phyloP scores from a whole-genome alignment of 2,113 vertebrate genomes.

The Hydrolagus affinis region DNA sequence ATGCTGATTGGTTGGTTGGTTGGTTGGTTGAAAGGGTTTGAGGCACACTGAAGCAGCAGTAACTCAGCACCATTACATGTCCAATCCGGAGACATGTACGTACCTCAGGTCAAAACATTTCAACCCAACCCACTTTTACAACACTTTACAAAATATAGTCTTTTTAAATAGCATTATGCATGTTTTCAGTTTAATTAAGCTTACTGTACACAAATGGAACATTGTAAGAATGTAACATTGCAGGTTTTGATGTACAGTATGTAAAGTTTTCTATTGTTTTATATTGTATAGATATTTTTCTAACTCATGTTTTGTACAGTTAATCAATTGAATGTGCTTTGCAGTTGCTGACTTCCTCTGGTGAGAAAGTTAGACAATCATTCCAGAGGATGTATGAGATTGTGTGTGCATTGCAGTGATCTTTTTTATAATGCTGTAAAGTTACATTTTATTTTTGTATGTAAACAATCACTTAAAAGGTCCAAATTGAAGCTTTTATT shows the following conservation, averaged over 20 bases:
- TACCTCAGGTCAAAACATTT: background rate
- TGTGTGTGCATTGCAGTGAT: background rate
- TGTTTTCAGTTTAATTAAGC: background rate
- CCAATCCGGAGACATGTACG: background rate
- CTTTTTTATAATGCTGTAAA: conserved; percentile 12
- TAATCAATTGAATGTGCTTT: background rate
- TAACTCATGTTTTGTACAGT: background rate
- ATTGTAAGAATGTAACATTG: background rate
- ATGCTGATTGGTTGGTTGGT: conserved; percentile 46
- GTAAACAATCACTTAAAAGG: background rate
- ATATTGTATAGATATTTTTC: background rate
- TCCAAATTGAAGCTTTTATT: conserved; percentile 15
- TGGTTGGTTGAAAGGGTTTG: background rate
- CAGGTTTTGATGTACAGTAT: background rate
- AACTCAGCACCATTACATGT: background rate
- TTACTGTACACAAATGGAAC: background rate
- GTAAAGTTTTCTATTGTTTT: conserved; percentile 3
- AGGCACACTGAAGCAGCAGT: background rate
- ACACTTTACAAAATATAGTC: background rate
- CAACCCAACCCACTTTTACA: background rate
- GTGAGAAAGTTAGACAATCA: background rate
- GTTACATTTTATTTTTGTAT: conserved; percentile 29
- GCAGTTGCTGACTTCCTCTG: background rate
- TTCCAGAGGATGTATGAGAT: background rate
- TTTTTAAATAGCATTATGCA: background rate